A percentile compares a stretch with the other conserved stretches of the same genome.
Conservation (phyloP, 2,888 invertebrate genomes). For the Rotaria macrura region DNA sequence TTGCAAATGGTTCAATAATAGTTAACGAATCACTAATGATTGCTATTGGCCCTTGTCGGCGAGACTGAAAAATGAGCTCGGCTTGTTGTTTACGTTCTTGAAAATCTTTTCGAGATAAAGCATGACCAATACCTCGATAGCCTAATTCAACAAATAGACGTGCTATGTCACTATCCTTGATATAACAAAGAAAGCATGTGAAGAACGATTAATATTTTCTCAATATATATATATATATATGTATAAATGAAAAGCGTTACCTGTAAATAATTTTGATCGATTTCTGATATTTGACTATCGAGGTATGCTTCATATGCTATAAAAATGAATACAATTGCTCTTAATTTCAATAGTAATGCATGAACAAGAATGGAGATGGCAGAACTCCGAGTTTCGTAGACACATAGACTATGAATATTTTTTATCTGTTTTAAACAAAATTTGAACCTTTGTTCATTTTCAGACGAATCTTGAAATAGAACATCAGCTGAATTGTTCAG, state of each 20-base stretch:
- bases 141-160: conserved; percentile 67
- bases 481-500: too few relatives aligned
- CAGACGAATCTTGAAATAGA: too few relatives aligned
- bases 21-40: conserved; percentile 49
- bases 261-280: conserved; percentile 64
- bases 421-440: too few relatives aligned
- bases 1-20: conserved; percentile 60
- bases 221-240: background rate
- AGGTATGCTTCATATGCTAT: conserved; percentile 68
- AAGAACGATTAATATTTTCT: background rate
- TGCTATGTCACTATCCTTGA: conserved; percentile 59
- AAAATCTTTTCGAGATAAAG: conserved; percentile 50
- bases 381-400: too few relatives aligned
- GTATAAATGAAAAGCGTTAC: conserved; percentile 39
- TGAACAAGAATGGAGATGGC: too few relatives aligned
- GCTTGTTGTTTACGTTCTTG: conserved; percentile 49
- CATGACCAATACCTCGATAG: conserved; percentile 58
- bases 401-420: too few relatives aligned
- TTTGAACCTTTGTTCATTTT: too few relatives aligned
- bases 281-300: conserved; percentile 63
- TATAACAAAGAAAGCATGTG: background rate
- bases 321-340: conserved; percentile 4
- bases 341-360: background rate
- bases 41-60: conserved; percentile 48
- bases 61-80: conserved; percentile 48